Conservation (phyloP, 37 sponge, comb jelly and placozoan genomes). For the Cladorhizidae sp. region DNA sequence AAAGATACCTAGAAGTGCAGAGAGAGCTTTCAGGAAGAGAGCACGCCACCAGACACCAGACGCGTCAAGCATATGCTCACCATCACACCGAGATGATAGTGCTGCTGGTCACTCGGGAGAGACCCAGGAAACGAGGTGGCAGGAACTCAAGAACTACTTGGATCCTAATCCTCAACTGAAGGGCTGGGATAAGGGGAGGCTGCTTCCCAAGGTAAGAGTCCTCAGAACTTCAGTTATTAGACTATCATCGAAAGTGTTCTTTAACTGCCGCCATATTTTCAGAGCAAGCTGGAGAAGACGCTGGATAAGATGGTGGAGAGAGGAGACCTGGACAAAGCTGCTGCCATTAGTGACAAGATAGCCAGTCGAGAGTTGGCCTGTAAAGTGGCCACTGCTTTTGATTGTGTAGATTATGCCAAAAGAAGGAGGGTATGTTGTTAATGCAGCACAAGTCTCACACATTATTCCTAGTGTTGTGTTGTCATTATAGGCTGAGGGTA, state of each 20-base stretch:
- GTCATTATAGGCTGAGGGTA: slow-evolving; percentile 19
- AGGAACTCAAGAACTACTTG: slow-evolving; percentile 44
- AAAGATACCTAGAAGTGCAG: neutral
- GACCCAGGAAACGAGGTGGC: slow-evolving; percentile 30
- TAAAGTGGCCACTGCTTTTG: slow-evolving; percentile 67
- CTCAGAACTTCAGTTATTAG: neutral
- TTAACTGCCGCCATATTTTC: neutral
- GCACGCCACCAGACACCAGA: neutral
- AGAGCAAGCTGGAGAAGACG: slow-evolving; percentile 68
- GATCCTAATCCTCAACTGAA: slow-evolving; percentile 78
- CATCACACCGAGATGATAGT: neutral
- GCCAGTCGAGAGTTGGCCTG: slow-evolving; percentile 65
- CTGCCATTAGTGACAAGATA: slow-evolving; percentile 52
- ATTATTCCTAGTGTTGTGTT: neutral
- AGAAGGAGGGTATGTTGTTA: slow-evolving; percentile 36
- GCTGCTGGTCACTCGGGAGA: neutral
- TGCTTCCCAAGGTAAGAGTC: slow-evolving; percentile 32
- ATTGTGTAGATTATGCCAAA: slow-evolving; percentile 47
- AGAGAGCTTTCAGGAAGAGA: slow-evolving; percentile 1
- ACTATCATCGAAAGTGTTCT: too few relatives aligned
- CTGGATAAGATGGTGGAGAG: slow-evolving; percentile 57
- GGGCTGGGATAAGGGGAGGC: slow-evolving; percentile 26
- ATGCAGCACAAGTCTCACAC: neutral
- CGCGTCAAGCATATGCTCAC: neutral
- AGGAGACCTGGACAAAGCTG: slow-evolving; percentile 58